Evolutionary conservation across 2,888 invertebrate species (phyloP), one percentile per base, ranked within the genome.

Genomic region (Calephelis perditalis): DNA sequence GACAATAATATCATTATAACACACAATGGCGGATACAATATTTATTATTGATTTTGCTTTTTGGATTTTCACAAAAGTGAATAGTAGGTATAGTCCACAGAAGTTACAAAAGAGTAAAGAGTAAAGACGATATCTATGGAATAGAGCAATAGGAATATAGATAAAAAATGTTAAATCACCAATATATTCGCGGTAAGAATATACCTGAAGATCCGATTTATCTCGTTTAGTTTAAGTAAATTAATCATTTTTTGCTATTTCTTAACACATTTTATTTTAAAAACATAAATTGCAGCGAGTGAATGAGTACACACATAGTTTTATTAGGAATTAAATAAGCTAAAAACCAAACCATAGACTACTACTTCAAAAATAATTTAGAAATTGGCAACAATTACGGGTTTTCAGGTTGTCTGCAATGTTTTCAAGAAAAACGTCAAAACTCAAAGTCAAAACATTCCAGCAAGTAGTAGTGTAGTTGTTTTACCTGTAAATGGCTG

Each of bases 401-500:
- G 8, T 40, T 52, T 52, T 47, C 59, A 26, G 5, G 47, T 62
- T 58, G 70, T 69, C 67, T 67, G 67, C 54, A 65, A 15, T 35
- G 44, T 40, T 56, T 40, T 47, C 56, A 57, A 62, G 47, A 55
- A 57, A 52, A 54, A 57, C 61, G 63, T 65, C 63, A 67, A 49
- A 57, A 63, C 67, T 70, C 70, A 70, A 57, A 63, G 67, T 70
- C 70, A 70, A 69, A 73, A 71, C 68, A 72, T 65, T 64, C 43
- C 40, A 70, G 57, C 62, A 65, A 68, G 64, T 61, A 66, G 66
- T 47, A 66, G 60, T 64, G 61, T 61, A 68, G 70, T 72, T 69
- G 77, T 82, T 78, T 76, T 75, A 84, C 86, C 79, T 77, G 72
- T 74, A 76, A 85, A 96, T 96, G 96, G 94, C 96, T 73, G 94